phyloP scores from a whole-genome alignment of 2,113 vertebrate genomes.

The Spea bombifrons region DNA sequence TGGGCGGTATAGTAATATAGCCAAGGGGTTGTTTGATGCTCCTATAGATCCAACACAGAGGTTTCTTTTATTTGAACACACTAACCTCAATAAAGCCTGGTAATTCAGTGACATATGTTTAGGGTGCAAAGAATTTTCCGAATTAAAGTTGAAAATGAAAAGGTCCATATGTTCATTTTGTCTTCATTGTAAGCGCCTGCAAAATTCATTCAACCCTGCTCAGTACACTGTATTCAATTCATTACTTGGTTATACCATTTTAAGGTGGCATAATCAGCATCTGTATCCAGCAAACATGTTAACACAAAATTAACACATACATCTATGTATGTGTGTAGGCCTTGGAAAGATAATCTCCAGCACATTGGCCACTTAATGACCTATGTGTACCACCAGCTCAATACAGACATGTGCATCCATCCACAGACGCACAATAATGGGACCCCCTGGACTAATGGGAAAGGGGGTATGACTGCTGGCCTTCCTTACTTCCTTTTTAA shows the following conservation, averaged over 20 bases:
- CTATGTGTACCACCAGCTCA: too few relatives aligned
- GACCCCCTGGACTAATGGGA: too few relatives aligned
- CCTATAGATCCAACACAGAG: neutral
- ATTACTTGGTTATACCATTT: neutral
- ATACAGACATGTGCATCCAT: too few relatives aligned
- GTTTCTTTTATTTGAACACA: neutral
- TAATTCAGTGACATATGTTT: neutral
- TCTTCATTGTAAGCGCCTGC: neutral
- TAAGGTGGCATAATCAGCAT: neutral
- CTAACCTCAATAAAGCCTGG: neutral
- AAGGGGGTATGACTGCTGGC: too few relatives aligned
- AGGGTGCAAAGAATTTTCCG: neutral
- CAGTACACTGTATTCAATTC: neutral
- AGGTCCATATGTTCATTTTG: neutral
- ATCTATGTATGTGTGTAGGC: too few relatives aligned
- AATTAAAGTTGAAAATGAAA: neutral
- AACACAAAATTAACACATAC: slow-evolving; percentile 2
- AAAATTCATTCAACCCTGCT: neutral
- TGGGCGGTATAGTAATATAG: neutral
- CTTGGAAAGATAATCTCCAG: too few relatives aligned
- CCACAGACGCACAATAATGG: too few relatives aligned
- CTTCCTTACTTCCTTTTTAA: too few relatives aligned
- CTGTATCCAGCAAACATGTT: neutral
- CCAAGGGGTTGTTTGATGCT: neutral
- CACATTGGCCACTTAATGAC: too few relatives aligned